Evolutionary conservation across 2,888 invertebrate genomes (phyloP).

Genomic region (Tinea pellionella): DNA sequence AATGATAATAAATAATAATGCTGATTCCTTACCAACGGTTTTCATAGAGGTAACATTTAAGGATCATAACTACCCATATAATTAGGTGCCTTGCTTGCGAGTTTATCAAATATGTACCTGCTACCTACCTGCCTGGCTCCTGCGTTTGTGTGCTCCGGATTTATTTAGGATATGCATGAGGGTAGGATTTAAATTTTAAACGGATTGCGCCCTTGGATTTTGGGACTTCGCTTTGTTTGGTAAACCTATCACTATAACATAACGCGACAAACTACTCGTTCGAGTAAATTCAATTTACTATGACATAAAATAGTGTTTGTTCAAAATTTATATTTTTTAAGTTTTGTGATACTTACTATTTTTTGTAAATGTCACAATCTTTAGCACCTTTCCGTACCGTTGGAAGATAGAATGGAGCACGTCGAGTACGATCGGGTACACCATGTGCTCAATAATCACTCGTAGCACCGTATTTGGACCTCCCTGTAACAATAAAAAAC

Average conservation of each 20-base stretch:
- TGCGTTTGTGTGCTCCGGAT: slow-evolving; percentile 52
- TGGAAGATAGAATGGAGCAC: slow-evolving; percentile 98
- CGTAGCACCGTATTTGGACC: slow-evolving; percentile 96
- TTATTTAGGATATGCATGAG: slow-evolving; percentile 70
- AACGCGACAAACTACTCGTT: slow-evolving; percentile 11
- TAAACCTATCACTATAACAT: slow-evolving; percentile 55
- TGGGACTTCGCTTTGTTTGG: slow-evolving; percentile 54
- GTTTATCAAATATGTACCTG: slow-evolving; percentile 69
- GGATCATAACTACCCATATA: slow-evolving; percentile 13
- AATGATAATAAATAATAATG: neutral
- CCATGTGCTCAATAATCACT: slow-evolving; percentile 98
- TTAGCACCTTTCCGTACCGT: slow-evolving; percentile 97
- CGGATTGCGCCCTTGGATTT: slow-evolving; percentile 68
- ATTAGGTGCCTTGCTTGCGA: slow-evolving; percentile 26
- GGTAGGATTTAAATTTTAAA: slow-evolving; percentile 69
- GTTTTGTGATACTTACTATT: slow-evolving; percentile 97
- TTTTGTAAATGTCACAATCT: slow-evolving; percentile 99
- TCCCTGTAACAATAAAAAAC: slow-evolving; percentile 71
- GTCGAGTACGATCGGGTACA: slow-evolving; percentile 98
- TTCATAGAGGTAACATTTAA: slow-evolving; percentile 1
- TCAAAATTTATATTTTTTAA: too few species aligned
- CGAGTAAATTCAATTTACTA: slow-evolving; percentile 9
- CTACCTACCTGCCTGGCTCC: slow-evolving; percentile 47
- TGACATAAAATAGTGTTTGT: too few species aligned
- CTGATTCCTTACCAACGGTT: neutral